phyloP scores from a whole-genome alignment of 2,888 invertebrate genomes.

The Taenaris catops region DNA sequence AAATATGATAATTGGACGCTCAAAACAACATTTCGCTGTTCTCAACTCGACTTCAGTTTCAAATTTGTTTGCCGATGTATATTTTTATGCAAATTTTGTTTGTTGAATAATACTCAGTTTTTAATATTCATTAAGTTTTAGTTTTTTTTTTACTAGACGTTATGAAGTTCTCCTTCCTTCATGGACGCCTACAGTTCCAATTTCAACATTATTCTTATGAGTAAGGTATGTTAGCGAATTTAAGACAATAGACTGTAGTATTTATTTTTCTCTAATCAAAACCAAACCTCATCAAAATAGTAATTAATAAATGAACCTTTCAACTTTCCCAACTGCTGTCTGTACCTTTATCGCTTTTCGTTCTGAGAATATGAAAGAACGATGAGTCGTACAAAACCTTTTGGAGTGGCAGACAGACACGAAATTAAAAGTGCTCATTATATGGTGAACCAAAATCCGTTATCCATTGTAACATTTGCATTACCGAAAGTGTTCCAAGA shows the following conservation, averaged over 20 bases:
- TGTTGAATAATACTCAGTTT: constrained; percentile 6
- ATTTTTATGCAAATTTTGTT: constrained; percentile 5
- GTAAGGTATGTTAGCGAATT: no score
- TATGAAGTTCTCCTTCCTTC: no score
- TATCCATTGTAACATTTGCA: constrained; percentile 70
- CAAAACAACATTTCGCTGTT: constrained; percentile 42
- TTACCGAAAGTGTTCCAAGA: constrained; percentile 66
- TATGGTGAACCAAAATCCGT: constrained; percentile 47
- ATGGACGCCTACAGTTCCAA: no score
- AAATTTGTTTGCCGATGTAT: constrained; percentile 4
- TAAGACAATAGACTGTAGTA: no score
- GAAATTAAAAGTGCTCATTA: constrained; percentile 48
- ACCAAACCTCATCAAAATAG: no score
- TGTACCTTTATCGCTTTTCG: constrained; percentile 12
- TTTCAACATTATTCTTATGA: no score
- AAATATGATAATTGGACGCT: constrained; percentile 70
- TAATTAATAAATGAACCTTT: no score
- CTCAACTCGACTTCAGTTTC: background rate
- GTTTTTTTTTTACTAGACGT: no score
- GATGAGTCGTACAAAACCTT: constrained; percentile 26
- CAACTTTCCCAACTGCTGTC: no score
- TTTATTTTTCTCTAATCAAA: no score
- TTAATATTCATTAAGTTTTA: background rate
- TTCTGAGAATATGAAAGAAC: constrained; percentile 20
- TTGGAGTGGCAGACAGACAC: constrained; percentile 33